Evolutionary conservation across 2,888 invertebrate species (phyloP), one percentile per base, ranked within the genome.

Genomic region (Spialia ferax): DNA sequence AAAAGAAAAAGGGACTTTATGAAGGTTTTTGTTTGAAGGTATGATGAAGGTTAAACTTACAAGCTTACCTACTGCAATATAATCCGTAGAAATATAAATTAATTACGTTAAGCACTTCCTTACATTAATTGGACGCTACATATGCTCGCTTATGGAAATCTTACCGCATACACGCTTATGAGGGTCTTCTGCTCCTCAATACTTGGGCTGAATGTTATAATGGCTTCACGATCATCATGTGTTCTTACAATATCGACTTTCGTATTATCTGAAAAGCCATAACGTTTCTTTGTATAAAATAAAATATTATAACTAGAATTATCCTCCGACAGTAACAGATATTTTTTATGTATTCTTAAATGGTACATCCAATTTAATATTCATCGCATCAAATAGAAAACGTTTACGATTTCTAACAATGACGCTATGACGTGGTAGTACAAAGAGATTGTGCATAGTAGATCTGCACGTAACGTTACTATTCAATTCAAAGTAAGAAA

Each of bases 121-220:
- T 32, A 8, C 8, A 32, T 32, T 6, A 3, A 3, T 32, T 32
- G 5, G 26, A 26, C 26, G 26, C 26, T 26, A 5, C 26, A 26
- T 26, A 26, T 26, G 5, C 26, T 26, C 6, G 5, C 1, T 11
- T 10, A 48, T 48, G 11, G 18, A 5, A 18, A 10, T 22, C 79
- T 77, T 79, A 87, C 89, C 74, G 79, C 86, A 79, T 88, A 94
- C 73, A 91, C 79, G 55, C 85, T 82, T 70, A 94, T 93, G 20
- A 95, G 86, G 73, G 93, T 84, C 76, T 90, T 92, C 76, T 96
- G 96, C 73, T 95, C 94, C 26, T 94, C 91, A n/a, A 91, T 77
- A 69, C 94, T 94, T 1, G 96, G 96, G 26, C 87, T 89, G 80
- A 95, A 96, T 5, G 88, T 92, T 61, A 96, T 93, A n/a, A 89